Evolutionary conservation across 2,888 invertebrate genomes (phyloP).

Genomic region (Hipparchia semele): DNA sequence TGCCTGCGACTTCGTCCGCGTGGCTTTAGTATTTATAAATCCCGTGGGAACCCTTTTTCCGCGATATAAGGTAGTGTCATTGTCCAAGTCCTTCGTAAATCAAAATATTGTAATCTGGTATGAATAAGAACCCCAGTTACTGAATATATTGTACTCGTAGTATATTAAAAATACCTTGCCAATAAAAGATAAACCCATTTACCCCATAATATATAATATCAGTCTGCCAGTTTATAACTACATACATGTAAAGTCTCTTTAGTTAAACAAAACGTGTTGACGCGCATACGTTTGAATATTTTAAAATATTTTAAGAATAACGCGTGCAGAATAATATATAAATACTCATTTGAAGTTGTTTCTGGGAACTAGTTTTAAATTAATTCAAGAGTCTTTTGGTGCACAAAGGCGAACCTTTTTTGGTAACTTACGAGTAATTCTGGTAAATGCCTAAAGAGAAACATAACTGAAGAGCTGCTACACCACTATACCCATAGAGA

Average conservation of each 20-base stretch:
- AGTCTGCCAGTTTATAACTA: background rate
- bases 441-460: background rate
- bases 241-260: background rate
- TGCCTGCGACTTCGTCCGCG: too few relatives aligned
- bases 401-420: conserved; percentile 3
- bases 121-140: too few relatives aligned
- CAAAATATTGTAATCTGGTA: too few relatives aligned
- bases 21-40: too few relatives aligned
- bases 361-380: conserved; percentile 5
- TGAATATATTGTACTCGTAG: too few relatives aligned
- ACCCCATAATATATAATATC: background rate
- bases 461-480: background rate
- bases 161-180: background rate
- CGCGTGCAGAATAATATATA: conserved; percentile 8
- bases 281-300: conserved; percentile 14
- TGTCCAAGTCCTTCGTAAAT: too few relatives aligned
- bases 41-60: too few relatives aligned
- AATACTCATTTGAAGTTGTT: background rate
- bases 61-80: too few relatives aligned
- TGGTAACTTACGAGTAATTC: background rate
- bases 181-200: background rate
- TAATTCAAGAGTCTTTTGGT: conserved; percentile 1
- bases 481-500: background rate
- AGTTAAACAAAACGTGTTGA: conserved; percentile 18
- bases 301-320: conserved; percentile 12